Base-by-base conservation (phyloP, 2,113 vertebrate genomes). In the Myocastor coypus region DNA sequence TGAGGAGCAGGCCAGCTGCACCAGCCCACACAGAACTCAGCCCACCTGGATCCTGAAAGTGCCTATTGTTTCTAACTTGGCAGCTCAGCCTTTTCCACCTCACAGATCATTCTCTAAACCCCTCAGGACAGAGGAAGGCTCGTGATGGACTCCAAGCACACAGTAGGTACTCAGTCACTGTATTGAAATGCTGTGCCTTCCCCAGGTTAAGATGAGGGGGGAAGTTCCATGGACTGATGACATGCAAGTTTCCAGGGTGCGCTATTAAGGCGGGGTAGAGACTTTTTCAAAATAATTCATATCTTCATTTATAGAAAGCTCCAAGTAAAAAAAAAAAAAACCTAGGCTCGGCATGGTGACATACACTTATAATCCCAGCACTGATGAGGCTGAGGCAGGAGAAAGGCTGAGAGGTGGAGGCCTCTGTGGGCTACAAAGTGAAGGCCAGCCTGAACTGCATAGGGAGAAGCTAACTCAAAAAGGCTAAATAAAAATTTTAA, bases 31-130 rank as follows among this genome's bases (percentile, higher is more conserved):
- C 82, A 93, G 88, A 87, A 81, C 96, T 89, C 42, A 63, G 89
- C 91, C 95, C 84, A 96, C 94, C 97, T 98, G 96, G 68, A 30
- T n/a, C 87, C 92, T 98, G 83, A 98, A 98, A 87, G 84, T 3
- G 0, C 94, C 82, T 92, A 93, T 96, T 97, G 97, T 98, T 93
- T 96, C 64, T 3, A 71, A 92, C 86, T 93, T 92, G 93, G 95
- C 68, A 13, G 46, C 75, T 55, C 52, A 52, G 55, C 8, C 0
- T 50, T 93, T 63, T 89, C 73, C 26, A 24, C 73, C 17, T 63
- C 93, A 42, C 78, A 64, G 59, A 71, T 13, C 10, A 2, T n/a
- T 61, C 59, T 66, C 52, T 84, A 94, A 82, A 93, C 12, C 78
- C 83, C 87, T 83, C 1, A 2, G 71, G 75, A 89, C n/a, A 64